Evolutionary conservation across 1,140 invertebrate species (phyloP).

Genomic region (Brachionus plicatilis): DNA sequence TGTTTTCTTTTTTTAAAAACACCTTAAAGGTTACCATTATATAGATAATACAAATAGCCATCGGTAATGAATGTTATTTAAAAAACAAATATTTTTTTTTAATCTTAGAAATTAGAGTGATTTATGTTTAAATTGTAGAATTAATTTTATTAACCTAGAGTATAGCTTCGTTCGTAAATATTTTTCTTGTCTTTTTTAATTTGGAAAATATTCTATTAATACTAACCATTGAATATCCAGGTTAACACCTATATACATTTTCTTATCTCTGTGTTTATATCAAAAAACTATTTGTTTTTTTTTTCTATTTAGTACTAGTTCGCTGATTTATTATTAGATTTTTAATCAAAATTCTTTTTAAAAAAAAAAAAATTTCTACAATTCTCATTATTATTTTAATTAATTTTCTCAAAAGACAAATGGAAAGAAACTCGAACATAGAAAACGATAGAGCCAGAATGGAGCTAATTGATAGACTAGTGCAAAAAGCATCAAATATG

Average conservation of each 20-base stretch:
- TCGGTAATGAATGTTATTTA: background rate
- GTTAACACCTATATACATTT: background rate
- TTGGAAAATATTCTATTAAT: background rate
- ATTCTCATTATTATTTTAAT: background rate
- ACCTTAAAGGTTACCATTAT: background rate
- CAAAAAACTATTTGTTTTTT: conserved; percentile 3
- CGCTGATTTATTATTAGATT: conserved; percentile 15
- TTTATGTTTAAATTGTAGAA: background rate
- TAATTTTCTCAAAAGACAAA: conserved; percentile 19
- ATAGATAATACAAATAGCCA: background rate
- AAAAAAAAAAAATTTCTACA: background rate
- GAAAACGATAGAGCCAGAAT: conserved; percentile 23
- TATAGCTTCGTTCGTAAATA: background rate
- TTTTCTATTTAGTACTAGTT: conserved; percentile 20
- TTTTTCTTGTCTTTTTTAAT: background rate
- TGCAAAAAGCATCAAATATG: background rate
- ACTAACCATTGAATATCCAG: background rate
- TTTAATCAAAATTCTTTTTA: conserved; percentile 6
- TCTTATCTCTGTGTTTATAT: background rate
- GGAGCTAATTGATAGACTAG: conserved; percentile 23
- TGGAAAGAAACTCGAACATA: conserved; percentile 21
- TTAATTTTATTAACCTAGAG: conserved; percentile 1
- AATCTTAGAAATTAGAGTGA: background rate
- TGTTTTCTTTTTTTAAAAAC: background rate
- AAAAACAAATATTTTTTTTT: background rate